Percentiles rank a stretch among this genome's conserved stretches.
Evolutionary conservation across 2,888 invertebrate genomes (phyloP).

Genomic region (Hypolimnas misippus): DNA sequence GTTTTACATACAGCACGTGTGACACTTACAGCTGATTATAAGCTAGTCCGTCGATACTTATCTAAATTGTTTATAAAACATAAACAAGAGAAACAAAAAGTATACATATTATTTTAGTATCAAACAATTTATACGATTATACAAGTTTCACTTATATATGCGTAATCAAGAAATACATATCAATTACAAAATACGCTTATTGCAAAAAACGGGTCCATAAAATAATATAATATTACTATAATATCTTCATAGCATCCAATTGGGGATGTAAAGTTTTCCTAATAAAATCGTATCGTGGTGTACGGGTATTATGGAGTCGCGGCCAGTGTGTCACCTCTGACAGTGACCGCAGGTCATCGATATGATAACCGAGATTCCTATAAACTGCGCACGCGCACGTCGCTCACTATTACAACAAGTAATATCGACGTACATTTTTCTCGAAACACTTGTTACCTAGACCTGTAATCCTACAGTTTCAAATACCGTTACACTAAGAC

Average conservation of each 20-base stretch:
- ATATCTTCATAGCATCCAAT: no score
- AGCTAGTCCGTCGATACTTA: constrained; percentile 12
- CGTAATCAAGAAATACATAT: no score
- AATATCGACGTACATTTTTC: constrained; percentile 21
- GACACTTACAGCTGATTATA: constrained; percentile 40
- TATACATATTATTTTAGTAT: background rate
- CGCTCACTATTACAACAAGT: constrained; percentile 9
- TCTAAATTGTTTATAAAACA: constrained; percentile 24
- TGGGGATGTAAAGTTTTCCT: background rate
- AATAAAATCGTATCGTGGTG: constrained; percentile 43
- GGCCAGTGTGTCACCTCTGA: constrained; percentile 42
- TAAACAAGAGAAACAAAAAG: background rate
- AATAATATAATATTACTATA: no score
- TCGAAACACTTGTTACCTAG: constrained; percentile 33
- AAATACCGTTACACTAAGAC: constrained; percentile 37
- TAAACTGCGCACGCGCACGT: constrained; percentile 37
- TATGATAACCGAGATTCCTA: constrained; percentile 66
- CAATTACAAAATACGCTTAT: no score
- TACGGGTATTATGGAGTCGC: constrained; percentile 41
- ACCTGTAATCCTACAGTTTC: constrained; percentile 35
- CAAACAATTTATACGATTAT: background rate
- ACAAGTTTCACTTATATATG: no score
- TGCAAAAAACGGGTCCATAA: no score
- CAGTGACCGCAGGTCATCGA: constrained; percentile 60
- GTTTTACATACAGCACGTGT: constrained; percentile 48